These are phyloP conservation scores for Sandelia bainsii DNA, from an alignment of 2,797 vertebrate species.

Conservation along the genomic window DNA sequence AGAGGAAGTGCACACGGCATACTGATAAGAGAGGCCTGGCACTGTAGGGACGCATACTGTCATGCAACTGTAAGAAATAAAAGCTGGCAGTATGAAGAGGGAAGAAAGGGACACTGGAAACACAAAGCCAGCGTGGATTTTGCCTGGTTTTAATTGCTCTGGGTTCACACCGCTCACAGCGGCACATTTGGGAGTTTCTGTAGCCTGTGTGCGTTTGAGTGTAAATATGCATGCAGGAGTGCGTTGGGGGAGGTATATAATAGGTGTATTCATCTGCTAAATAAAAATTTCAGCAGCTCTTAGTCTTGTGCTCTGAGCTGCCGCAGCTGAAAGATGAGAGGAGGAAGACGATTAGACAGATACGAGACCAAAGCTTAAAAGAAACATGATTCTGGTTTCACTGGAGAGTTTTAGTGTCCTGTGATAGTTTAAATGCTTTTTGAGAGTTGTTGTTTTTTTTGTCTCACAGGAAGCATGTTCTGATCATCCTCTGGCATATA, in stretches of 20 bases:
- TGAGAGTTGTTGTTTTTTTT: not conserved
- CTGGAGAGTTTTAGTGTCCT: not conserved
- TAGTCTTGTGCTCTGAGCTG: slow-evolving; percentile 30
- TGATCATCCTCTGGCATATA: not conserved
- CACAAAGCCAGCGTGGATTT: slow-evolving; percentile 16
- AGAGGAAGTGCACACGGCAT: slow-evolving; percentile 71
- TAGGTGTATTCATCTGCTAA: slow-evolving; percentile 63
- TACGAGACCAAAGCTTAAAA: slow-evolving; percentile 9
- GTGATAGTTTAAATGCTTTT: not conserved
- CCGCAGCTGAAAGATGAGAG: slow-evolving; percentile 41
- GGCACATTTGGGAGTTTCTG: slow-evolving; percentile 63
- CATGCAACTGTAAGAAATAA: slow-evolving; percentile 20
- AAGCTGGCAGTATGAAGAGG: slow-evolving; percentile 18
- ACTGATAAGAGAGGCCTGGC: slow-evolving; percentile 66
- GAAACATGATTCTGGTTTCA: not conserved
- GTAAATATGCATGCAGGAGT: slow-evolving; percentile 48
- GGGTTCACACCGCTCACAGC: slow-evolving; percentile 48
- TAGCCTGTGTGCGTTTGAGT: slow-evolving; percentile 16
- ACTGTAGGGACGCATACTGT: slow-evolving; percentile 39
- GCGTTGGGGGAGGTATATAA: slow-evolving; percentile 53
- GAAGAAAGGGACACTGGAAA: not conserved
- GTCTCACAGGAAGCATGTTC: not conserved
- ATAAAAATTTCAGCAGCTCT: slow-evolving; percentile 69
- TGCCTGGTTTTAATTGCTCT: slow-evolving; percentile 70
- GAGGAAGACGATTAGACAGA: slow-evolving; percentile 23